Conservation (phyloP, 2,113 vertebrate genomes). For the Vidua macroura region DNA sequence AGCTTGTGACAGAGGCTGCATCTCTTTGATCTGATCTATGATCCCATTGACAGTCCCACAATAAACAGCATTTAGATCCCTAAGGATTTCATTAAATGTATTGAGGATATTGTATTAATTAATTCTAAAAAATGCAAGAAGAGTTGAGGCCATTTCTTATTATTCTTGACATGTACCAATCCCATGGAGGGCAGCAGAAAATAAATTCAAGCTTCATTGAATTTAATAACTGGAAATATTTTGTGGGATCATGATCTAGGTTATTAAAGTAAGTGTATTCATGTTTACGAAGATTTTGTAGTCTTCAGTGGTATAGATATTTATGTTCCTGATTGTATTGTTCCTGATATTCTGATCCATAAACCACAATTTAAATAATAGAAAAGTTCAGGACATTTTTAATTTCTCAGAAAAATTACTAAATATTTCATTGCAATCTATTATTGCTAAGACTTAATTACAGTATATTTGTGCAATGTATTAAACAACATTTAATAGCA, state of each 20-base stretch:
- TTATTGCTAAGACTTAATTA: background rate
- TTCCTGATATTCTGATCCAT: background rate
- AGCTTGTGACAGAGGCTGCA: background rate
- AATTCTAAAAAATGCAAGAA: background rate
- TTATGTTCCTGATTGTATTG: background rate
- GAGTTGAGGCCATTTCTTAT: background rate
- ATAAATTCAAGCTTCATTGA: background rate
- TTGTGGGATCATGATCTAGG: background rate
- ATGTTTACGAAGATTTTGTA: background rate
- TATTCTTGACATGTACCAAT: background rate
- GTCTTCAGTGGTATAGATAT: background rate
- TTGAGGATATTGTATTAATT: background rate
- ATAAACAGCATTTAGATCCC: background rate
- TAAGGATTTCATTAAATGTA: background rate
- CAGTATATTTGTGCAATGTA: background rate
- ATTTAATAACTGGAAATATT: background rate
- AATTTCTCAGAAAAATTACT: background rate
- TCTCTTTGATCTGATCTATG: background rate
- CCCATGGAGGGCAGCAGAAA: background rate
- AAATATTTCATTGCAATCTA: background rate
- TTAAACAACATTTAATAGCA: background rate
- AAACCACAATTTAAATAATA: background rate
- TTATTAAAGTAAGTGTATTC: background rate
- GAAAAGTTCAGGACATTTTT: background rate
- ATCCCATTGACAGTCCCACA: background rate